Conservation (phyloP, 2,113 vertebrate genomes). For the Arvicanthis niloticus region DNA sequence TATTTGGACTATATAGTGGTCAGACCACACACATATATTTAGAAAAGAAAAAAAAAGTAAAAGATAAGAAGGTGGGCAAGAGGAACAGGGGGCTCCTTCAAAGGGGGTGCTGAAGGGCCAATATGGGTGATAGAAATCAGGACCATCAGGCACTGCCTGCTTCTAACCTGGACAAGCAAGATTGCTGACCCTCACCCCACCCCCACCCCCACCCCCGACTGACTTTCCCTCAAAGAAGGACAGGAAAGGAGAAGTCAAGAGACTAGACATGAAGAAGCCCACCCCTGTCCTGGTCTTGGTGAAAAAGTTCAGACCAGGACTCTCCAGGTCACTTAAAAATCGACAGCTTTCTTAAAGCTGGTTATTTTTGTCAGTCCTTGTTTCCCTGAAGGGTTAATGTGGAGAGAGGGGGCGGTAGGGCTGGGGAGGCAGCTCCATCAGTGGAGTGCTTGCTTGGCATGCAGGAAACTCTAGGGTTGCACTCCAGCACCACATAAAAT, state of each 20-base stretch:
- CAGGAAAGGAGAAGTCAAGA: not conserved
- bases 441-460: not conserved
- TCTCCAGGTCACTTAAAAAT: constrained; percentile 6
- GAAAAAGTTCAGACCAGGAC: not conserved
- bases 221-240: not conserved
- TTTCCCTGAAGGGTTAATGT: not conserved
- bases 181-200: not conserved
- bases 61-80: not conserved
- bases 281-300: not conserved
- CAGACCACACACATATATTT: not conserved
- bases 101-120: not conserved
- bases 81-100: not conserved
- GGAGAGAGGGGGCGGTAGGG: not conserved
- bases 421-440: not conserved
- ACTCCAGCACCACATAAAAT: not conserved
- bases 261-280: not conserved
- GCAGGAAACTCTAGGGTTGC: not conserved
- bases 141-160: not conserved
- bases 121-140: not conserved
- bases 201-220: too few species aligned
- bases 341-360: constrained; percentile 50
- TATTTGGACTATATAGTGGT: not conserved
- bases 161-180: not conserved
- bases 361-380: constrained; percentile 8
- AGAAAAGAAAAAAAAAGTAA: not conserved